phyloP scores from a whole-genome alignment of 2,888 invertebrate species.

The Watsonalla binaria region DNA sequence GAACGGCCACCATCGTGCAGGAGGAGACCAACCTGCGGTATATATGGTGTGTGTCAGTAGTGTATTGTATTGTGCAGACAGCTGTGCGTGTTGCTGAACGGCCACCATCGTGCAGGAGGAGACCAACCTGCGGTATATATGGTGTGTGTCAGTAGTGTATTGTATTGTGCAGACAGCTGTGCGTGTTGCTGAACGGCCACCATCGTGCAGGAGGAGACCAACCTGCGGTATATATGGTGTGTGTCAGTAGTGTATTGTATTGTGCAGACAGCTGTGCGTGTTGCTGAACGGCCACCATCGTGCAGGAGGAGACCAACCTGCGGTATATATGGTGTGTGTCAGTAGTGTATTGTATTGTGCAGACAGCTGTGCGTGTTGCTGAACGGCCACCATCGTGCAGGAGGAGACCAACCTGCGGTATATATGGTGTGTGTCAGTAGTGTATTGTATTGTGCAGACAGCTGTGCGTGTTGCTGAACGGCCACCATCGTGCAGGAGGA shows the following conservation, averaged over 20 bases:
- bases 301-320: constrained; percentile 86
- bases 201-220: constrained; percentile 86
- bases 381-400: constrained; percentile 88
- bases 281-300: constrained; percentile 90
- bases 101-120: constrained; percentile 89
- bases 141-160: neutral
- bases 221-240: constrained; percentile 80
- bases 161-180: constrained; percentile 85
- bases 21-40: constrained; percentile 87
- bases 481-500: constrained; percentile 89
- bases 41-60: neutral
- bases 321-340: constrained; percentile 48
- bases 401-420: constrained; percentile 87
- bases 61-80: constrained; percentile 79
- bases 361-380: constrained; percentile 96
- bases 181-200: constrained; percentile 92
- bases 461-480: constrained; percentile 92
- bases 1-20: constrained; percentile 88
- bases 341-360: constrained; percentile 1
- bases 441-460: constrained; percentile 79
- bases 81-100: constrained; percentile 92
- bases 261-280: constrained; percentile 91
- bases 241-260: neutral
- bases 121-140: constrained; percentile 84
- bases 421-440: neutral